phyloP scores from a whole-genome alignment of 2,888 invertebrate genomes.

The Limnephilus rhombicus region DNA sequence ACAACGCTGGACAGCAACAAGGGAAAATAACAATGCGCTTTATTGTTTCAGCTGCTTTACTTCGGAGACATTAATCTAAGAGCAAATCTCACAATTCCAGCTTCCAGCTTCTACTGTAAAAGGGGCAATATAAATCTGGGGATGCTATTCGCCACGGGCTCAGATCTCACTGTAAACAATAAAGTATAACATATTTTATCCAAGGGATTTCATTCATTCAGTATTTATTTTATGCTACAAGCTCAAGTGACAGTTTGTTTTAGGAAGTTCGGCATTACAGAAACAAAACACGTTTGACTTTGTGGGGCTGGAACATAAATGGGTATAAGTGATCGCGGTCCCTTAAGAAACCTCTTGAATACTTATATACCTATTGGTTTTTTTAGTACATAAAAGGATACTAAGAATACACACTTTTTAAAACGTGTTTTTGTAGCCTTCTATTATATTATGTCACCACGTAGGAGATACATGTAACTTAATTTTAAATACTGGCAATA shows the following conservation, averaged over 20 bases:
- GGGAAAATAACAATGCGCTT: neutral
- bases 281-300: neutral
- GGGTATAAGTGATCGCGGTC: neutral
- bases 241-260: conserved; percentile 1
- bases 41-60: conserved; percentile 1
- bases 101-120: neutral
- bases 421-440: neutral
- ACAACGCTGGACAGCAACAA: neutral
- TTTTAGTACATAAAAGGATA: neutral
- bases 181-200: neutral
- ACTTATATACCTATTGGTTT: neutral
- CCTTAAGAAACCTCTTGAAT: neutral
- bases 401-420: neutral
- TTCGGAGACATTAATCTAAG: neutral
- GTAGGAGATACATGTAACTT: too few species aligned
- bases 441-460: too few species aligned
- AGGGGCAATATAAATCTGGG: neutral
- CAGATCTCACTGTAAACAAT: neutral
- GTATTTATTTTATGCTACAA: neutral
- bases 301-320: neutral
- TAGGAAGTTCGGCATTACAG: neutral
- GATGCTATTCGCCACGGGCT: neutral
- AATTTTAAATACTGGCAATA: too few species aligned
- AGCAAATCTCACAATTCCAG: neutral
- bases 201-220: neutral